Conservation (phyloP, 1,140 invertebrate genomes). For the Saccostrea cuccullata region DNA sequence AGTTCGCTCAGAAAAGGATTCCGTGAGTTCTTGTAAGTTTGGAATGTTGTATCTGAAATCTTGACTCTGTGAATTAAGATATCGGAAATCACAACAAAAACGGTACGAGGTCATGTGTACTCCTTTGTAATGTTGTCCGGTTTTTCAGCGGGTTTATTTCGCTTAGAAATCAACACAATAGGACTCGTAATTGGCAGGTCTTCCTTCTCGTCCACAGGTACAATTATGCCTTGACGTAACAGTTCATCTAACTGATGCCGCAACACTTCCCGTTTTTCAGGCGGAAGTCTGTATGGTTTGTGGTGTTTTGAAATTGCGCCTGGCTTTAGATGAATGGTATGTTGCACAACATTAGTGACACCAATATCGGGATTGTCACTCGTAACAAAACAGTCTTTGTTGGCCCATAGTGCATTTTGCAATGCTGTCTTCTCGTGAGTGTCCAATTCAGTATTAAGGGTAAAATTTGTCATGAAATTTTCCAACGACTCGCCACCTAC, state of each 20-base stretch:
- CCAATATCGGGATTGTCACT: constrained; percentile 7
- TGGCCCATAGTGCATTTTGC: constrained; percentile 37
- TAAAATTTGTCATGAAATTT: constrained; percentile 14
- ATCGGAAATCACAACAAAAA: constrained; percentile 52
- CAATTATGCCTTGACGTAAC: constrained; percentile 34
- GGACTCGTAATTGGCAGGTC: constrained; percentile 52
- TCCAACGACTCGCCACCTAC: neutral
- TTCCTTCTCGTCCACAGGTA: constrained; percentile 39
- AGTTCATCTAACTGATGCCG: constrained; percentile 48
- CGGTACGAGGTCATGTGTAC: constrained; percentile 11
- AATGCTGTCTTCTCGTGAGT: neutral
- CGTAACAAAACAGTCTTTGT: neutral
- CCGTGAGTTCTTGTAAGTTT: constrained; percentile 45
- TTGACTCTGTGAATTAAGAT: constrained; percentile 46
- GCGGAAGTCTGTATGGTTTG: constrained; percentile 44
- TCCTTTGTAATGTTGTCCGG: constrained; percentile 28
- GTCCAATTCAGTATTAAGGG: constrained; percentile 7
- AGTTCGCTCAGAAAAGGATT: constrained; percentile 44
- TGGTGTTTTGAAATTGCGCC: constrained; percentile 36
- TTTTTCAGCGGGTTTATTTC: neutral
- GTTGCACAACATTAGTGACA: constrained; percentile 40
- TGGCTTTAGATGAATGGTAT: constrained; percentile 46
- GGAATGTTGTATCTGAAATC: constrained; percentile 33
- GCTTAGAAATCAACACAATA: constrained; percentile 50
- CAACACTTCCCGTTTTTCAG: constrained; percentile 43